phyloP scores from a whole-genome alignment of 2,797 vertebrate species.

The Coregonus ussuriensis region DNA sequence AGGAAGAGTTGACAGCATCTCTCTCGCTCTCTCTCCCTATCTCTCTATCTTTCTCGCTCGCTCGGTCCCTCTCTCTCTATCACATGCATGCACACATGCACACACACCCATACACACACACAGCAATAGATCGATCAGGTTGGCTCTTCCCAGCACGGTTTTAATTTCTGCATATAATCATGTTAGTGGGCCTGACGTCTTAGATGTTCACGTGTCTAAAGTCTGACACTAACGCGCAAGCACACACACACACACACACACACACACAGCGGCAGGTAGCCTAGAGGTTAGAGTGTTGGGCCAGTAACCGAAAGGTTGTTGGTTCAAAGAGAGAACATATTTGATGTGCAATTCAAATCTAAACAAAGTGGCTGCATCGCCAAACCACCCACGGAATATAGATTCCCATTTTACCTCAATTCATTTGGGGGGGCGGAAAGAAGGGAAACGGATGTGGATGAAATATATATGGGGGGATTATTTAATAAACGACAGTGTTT shows the following conservation, averaged over 20 bases:
- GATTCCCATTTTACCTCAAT: constrained; percentile 64
- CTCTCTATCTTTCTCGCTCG: constrained; percentile 16
- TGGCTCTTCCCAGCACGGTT: not conserved
- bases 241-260: constrained; percentile 10
- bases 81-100: constrained; percentile 5
- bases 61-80: constrained; percentile 51
- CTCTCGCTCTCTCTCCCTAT: constrained; percentile 58
- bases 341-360: constrained; percentile 62
- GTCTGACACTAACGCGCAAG: constrained; percentile 16
- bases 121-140: constrained; percentile 1
- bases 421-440: constrained; percentile 48
- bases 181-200: constrained; percentile 29
- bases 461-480: constrained; percentile 77
- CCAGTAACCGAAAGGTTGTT: too few relatives aligned
- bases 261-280: constrained; percentile 6
- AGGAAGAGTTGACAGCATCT: constrained; percentile 59
- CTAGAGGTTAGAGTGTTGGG: too few relatives aligned
- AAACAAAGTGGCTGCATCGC: constrained; percentile 67
- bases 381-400: constrained; percentile 69
- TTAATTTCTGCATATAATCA: constrained; percentile 48
- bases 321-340: constrained; percentile 27
- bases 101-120: not conserved
- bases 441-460: constrained; percentile 49
- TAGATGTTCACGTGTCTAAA: constrained; percentile 26
- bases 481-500: constrained; percentile 77